Evolutionary conservation across 1,140 invertebrate species (phyloP).

Genomic region (Semibalanus balanoides): DNA sequence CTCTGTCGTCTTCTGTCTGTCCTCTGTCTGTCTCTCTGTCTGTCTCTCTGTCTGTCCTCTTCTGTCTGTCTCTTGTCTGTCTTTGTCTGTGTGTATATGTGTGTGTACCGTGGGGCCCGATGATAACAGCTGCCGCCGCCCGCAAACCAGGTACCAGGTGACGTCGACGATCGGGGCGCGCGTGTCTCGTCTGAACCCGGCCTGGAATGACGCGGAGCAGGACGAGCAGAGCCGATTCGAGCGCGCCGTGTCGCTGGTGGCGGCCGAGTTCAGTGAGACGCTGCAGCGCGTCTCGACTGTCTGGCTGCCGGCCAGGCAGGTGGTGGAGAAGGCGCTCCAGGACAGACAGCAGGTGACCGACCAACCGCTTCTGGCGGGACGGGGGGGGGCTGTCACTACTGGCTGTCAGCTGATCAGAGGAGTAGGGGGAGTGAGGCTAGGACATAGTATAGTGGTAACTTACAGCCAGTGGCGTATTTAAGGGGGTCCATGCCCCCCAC

Average conservation of each 20-base stretch:
- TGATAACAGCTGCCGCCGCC: too few relatives aligned
- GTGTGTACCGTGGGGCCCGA: too few relatives aligned
- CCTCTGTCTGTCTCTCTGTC: too few relatives aligned
- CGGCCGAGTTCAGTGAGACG: constrained; percentile 61
- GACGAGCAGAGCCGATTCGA: constrained; percentile 27
- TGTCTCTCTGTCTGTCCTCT: too few relatives aligned
- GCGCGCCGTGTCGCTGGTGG: constrained; percentile 60
- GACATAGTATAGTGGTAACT: too few relatives aligned
- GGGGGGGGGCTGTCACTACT: background rate
- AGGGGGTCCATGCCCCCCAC: too few relatives aligned
- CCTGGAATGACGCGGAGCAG: constrained; percentile 55
- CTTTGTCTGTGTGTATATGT: too few relatives aligned
- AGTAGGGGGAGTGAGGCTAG: too few relatives aligned
- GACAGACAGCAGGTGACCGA: constrained; percentile 42
- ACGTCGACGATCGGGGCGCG: constrained; percentile 58
- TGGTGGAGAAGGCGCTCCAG: constrained; percentile 52
- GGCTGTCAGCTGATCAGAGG: too few relatives aligned
- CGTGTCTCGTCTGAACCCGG: constrained; percentile 63
- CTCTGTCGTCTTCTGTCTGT: too few relatives aligned
- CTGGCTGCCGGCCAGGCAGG: constrained; percentile 69
- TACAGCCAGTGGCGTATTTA: too few relatives aligned
- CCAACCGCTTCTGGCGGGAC: background rate
- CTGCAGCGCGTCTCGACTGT: constrained; percentile 50
- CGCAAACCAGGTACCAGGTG: constrained; percentile 61
- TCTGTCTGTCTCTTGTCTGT: too few relatives aligned